Percentiles rank a stretch among this genome's conserved stretches.
phyloP scores from a whole-genome alignment of 2,797 vertebrate genomes.

The Microcaecilia unicolor region DNA sequence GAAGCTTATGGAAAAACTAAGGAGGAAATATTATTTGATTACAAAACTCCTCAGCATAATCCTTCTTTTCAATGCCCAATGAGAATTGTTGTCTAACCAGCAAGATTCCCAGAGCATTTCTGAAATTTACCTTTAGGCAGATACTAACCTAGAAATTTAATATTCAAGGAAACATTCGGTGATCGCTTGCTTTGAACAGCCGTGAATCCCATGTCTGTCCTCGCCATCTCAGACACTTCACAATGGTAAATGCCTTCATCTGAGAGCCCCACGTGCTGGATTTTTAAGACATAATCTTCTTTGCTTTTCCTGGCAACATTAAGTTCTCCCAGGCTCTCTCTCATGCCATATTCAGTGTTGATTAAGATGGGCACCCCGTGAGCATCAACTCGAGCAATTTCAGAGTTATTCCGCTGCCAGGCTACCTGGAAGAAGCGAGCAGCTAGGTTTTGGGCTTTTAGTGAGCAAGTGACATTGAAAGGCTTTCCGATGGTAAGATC shows the following conservation, averaged over 20 bases:
- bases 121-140: neutral
- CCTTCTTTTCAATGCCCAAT: too few relatives aligned
- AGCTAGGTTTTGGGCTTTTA: constrained; percentile 27
- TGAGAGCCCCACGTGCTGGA: constrained; percentile 41
- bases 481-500: constrained; percentile 48
- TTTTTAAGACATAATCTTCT: constrained; percentile 47
- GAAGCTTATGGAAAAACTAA: too few relatives aligned
- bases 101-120: neutral
- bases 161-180: constrained; percentile 10
- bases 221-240: constrained; percentile 45
- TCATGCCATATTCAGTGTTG: constrained; percentile 24
- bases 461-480: constrained; percentile 50
- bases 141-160: constrained; percentile 43
- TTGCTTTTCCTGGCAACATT: constrained; percentile 39
- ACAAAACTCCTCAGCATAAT: too few relatives aligned
- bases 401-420: constrained; percentile 45
- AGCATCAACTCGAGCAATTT: constrained; percentile 52
- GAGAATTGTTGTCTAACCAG: too few relatives aligned
- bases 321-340: constrained; percentile 49
- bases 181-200: constrained; percentile 39
- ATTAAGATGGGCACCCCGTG: constrained; percentile 51
- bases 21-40: too few relatives aligned
- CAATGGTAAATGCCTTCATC: constrained; percentile 68
- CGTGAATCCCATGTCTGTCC: constrained; percentile 21
- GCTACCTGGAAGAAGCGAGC: constrained; percentile 46